A percentile compares a stretch with the other conserved stretches of the same genome.
phyloP scores from a whole-genome alignment of 2,888 invertebrate genomes.

The Criorhina ranunculi region DNA sequence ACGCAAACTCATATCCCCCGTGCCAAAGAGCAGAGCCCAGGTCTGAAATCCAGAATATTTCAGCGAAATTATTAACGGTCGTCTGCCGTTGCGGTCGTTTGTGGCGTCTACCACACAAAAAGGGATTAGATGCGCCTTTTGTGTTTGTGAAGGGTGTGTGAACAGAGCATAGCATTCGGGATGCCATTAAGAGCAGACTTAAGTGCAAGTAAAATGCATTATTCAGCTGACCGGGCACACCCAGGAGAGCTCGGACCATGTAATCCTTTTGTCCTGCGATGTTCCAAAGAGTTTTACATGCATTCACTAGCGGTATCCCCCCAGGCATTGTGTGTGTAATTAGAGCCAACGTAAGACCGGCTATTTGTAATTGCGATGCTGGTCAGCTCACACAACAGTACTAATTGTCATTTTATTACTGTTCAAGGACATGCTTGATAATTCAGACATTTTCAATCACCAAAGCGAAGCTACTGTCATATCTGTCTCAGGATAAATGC shows the following conservation, averaged over 20 bases:
- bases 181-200: not conserved
- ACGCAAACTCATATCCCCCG: not conserved
- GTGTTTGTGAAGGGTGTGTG: constrained; percentile 18
- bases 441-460: too few relatives aligned
- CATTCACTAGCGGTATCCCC: not conserved
- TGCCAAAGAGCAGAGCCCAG: not conserved
- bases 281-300: not conserved
- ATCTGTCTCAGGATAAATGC: too few relatives aligned
- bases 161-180: not conserved
- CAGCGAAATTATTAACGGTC: constrained; percentile 8
- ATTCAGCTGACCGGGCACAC: constrained; percentile 1
- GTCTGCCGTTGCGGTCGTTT: not conserved
- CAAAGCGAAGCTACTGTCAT: too few relatives aligned
- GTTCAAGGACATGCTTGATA: too few relatives aligned
- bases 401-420: too few relatives aligned
- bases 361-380: too few relatives aligned
- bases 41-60: not conserved
- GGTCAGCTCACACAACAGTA: too few relatives aligned
- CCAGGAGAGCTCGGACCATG: not conserved
- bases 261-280: not conserved
- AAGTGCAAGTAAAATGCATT: constrained; percentile 20
- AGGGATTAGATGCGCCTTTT: constrained; percentile 9
- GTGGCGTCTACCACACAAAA: not conserved
- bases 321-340: not conserved
- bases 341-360: too few relatives aligned